Conservation (phyloP, 2,113 vertebrate genomes). For the Ardeotis arabs region DNA sequence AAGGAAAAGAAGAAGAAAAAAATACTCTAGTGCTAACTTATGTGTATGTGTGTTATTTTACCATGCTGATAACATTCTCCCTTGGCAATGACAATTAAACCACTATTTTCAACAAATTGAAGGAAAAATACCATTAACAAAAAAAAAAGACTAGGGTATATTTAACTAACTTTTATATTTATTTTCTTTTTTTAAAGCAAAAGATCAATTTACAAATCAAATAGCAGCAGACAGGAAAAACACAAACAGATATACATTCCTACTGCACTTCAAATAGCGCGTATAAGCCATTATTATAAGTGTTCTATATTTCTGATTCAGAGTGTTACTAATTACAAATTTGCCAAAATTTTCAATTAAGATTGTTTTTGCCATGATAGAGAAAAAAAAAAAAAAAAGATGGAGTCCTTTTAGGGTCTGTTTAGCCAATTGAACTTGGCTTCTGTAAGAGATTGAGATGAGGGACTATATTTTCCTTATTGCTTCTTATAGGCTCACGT, state of each 20-base stretch:
- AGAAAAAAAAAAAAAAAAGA: neutral
- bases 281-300: neutral
- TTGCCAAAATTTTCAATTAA: neutral
- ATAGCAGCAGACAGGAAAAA: neutral
- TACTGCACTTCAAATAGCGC: neutral
- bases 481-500: neutral
- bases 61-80: neutral
- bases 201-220: neutral
- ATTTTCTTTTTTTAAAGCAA: neutral
- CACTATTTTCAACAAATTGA: neutral
- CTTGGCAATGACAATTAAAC: neutral
- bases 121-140: neutral
- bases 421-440: neutral
- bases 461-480: neutral
- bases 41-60: neutral
- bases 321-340: neutral
- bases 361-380: neutral
- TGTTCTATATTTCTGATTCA: neutral
- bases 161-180: neutral
- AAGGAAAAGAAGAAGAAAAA: neutral
- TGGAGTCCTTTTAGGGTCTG: rapidly evolving
- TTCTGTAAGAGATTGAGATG: neutral
- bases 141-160: neutral
- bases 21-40: neutral
- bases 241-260: neutral